Percentiles rank a stretch among this genome's conserved stretches.
phyloP scores from a whole-genome alignment of 2,888 invertebrate species.

The Notodonta ziczac region DNA sequence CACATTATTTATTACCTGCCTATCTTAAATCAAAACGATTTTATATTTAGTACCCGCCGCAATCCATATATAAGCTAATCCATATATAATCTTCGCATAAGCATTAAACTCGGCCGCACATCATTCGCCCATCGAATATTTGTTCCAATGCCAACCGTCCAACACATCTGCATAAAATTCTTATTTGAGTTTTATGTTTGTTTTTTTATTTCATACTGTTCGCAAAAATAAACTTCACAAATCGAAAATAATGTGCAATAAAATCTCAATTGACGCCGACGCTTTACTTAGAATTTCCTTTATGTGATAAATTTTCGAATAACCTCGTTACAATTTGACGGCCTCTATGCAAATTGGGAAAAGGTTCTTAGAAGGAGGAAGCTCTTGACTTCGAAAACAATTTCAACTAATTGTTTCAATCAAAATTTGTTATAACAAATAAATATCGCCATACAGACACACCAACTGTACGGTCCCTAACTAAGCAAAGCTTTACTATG shows the following conservation, averaged over 20 bases:
- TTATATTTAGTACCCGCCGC: background rate
- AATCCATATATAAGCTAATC: too few relatives aligned
- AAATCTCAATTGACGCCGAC: too few relatives aligned
- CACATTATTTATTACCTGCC: too few relatives aligned
- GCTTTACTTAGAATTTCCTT: background rate
- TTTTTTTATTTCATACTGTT: constrained; percentile 13
- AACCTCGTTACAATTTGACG: background rate
- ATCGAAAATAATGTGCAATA: background rate
- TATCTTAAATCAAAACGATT: background rate
- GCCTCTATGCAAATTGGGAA: background rate
- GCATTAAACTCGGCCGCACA: constrained; percentile 21
- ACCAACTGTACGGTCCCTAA: too few relatives aligned
- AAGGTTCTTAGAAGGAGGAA: background rate
- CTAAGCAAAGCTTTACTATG: too few relatives aligned
- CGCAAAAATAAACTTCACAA: background rate
- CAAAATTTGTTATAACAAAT: too few relatives aligned
- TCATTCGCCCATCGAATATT: constrained; percentile 26
- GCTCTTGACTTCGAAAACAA: too few relatives aligned
- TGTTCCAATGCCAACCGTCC: constrained; percentile 34
- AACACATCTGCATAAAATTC: constrained; percentile 19
- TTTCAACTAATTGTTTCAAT: too few relatives aligned
- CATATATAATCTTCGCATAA: constrained; percentile 10
- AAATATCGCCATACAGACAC: too few relatives aligned
- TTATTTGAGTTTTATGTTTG: constrained; percentile 16
- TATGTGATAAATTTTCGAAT: background rate